Evolutionary conservation across 2,797 vertebrate species (phyloP).

Genomic region (Cyprinella venusta): DNA sequence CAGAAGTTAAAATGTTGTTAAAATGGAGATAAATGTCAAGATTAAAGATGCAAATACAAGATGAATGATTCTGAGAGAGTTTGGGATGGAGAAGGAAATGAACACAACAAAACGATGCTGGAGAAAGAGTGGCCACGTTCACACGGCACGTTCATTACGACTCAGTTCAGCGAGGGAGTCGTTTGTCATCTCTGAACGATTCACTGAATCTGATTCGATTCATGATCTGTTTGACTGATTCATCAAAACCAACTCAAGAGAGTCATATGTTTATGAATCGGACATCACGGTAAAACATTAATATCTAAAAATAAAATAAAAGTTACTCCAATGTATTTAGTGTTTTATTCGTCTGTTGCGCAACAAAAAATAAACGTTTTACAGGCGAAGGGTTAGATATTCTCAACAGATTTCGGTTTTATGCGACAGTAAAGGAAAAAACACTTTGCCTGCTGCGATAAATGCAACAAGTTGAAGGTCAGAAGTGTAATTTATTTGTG

Average conservation of each 20-base stretch:
- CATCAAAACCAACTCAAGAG: not conserved
- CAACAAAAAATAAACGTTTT: too few species aligned
- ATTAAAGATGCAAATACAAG: conserved; percentile 5
- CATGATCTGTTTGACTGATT: not conserved
- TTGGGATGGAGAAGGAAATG: not conserved
- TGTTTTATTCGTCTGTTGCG: too few species aligned
- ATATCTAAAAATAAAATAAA: too few species aligned
- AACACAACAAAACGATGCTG: not conserved
- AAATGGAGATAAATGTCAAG: conserved; percentile 5
- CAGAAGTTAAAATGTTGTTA: conserved; percentile 31
- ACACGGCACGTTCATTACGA: conserved; percentile 3
- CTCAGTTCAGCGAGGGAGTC: too few species aligned
- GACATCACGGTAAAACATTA: not conserved
- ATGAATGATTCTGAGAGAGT: conserved; percentile 14
- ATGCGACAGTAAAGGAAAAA: too few species aligned
- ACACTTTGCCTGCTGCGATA: too few species aligned
- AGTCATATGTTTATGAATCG: not conserved
- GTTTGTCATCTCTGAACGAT: not conserved
- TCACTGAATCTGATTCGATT: not conserved
- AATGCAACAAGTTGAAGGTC: too few species aligned
- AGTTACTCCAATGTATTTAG: too few species aligned
- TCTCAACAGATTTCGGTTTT: too few species aligned
- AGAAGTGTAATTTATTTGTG: too few species aligned
- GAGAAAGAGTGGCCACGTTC: not conserved
- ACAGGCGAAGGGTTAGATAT: too few species aligned